phyloP scores from a whole-genome alignment of 2,797 vertebrate species.

The Poeciliopsis paucimaculata region DNA sequence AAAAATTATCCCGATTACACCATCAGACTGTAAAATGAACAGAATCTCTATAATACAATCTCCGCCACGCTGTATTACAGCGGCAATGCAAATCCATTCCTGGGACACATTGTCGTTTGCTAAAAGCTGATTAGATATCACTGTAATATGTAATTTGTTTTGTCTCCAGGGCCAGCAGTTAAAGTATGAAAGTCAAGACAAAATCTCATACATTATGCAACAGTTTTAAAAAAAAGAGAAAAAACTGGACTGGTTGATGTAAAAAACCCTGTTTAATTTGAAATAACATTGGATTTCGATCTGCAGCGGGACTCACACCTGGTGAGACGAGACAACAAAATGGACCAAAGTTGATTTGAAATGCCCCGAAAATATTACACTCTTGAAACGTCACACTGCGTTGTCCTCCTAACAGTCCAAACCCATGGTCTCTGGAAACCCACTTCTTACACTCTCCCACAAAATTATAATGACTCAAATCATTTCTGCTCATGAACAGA shows the following conservation, averaged over 20 bases:
- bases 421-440: slow-evolving; percentile 27
- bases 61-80: slow-evolving; percentile 7
- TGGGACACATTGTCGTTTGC: slow-evolving; percentile 9
- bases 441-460: neutral
- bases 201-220: neutral
- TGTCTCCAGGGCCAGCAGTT: neutral
- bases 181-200: slow-evolving; percentile 4
- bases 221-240: neutral
- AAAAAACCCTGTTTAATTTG: slow-evolving; percentile 36
- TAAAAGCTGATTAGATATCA: slow-evolving; percentile 13
- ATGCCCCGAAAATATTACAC: slow-evolving; percentile 59
- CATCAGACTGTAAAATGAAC: slow-evolving; percentile 15
- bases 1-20: slow-evolving; percentile 32
- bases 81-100: slow-evolving; percentile 26
- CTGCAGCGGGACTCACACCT: slow-evolving; percentile 33
- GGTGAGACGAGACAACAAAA: slow-evolving; percentile 42
- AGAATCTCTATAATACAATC: slow-evolving; percentile 16
- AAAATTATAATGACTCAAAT: slow-evolving; percentile 25
- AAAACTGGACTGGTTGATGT: slow-evolving; percentile 11
- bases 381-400: slow-evolving; percentile 49
- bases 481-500: slow-evolving; percentile 58
- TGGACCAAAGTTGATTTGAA: slow-evolving; percentile 34
- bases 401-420: slow-evolving; percentile 37
- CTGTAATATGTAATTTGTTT: neutral
- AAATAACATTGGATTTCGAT: slow-evolving; percentile 40